Percentiles rank a stretch among this genome's conserved stretches.
Evolutionary conservation across 2,797 vertebrate genomes (phyloP).

Genomic region (Cyclura pinguis): DNA sequence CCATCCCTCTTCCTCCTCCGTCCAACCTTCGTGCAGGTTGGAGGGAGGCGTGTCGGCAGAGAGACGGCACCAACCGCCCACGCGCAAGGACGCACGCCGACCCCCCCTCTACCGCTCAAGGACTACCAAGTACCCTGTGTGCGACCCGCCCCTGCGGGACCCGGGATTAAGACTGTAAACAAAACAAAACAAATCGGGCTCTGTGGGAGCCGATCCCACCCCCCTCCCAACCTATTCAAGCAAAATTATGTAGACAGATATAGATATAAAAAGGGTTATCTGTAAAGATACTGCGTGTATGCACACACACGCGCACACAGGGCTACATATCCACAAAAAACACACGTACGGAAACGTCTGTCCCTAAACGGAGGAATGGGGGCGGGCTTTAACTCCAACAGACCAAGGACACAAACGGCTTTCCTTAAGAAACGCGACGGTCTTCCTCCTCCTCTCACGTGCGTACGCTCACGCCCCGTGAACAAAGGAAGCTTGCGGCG

Average conservation of each 20-base stretch:
- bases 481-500: background rate
- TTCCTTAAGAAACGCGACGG: background rate
- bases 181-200: background rate
- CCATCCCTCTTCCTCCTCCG: background rate
- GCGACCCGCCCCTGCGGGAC: background rate
- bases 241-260: background rate
- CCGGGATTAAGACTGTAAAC: background rate
- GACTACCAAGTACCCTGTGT: background rate
- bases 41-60: too few species aligned
- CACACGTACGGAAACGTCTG: background rate
- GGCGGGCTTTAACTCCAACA: background rate
- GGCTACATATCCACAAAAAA: background rate
- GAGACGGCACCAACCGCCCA: too few species aligned
- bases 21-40: too few species aligned
- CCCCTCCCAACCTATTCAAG: background rate
- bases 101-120: background rate
- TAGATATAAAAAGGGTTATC: background rate
- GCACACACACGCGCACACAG: too few species aligned
- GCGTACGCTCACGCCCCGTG: accelerated
- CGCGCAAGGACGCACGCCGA: accelerated
- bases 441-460: background rate
- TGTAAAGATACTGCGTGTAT: background rate
- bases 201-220: background rate
- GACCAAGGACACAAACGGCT: background rate
- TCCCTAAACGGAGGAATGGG: background rate